Percentiles rank a stretch among this genome's conserved stretches.
Evolutionary conservation across 2,888 invertebrate genomes (phyloP).

Genomic region (Apoda limacodes): DNA sequence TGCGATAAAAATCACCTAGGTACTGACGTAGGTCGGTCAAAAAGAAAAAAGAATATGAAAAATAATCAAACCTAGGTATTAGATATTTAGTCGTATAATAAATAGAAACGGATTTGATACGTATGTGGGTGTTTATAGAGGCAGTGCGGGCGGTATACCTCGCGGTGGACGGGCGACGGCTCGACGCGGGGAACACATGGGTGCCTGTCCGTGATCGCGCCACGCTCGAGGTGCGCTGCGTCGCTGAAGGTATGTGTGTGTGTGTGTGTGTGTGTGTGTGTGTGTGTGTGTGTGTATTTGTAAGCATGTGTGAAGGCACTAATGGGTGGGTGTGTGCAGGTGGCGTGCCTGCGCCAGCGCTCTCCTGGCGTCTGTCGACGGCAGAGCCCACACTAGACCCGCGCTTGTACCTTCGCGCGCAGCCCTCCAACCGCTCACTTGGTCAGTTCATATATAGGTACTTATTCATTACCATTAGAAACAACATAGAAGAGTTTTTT

Average conservation of each 20-base stretch:
- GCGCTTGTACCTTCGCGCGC: constrained; percentile 63
- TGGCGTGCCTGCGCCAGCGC: constrained; percentile 73
- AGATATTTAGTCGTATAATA: too few species aligned
- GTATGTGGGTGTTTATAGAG: constrained; percentile 63
- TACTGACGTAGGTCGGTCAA: too few species aligned
- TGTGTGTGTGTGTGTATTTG: too few species aligned
- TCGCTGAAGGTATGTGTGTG: constrained; percentile 86
- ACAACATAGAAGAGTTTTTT: too few species aligned
- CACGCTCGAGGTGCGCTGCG: constrained; percentile 83
- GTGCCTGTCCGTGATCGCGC: constrained; percentile 89
- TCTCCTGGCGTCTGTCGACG: constrained; percentile 65
- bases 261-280: too few species aligned
- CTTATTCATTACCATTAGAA: too few species aligned
- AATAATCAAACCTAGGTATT: too few species aligned
- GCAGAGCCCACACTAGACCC: constrained; percentile 66
- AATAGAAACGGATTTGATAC: too few species aligned
- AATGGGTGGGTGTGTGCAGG: too few species aligned
- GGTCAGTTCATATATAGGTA: too few species aligned
- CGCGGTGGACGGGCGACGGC: constrained; percentile 85
- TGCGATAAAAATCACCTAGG: too few species aligned
- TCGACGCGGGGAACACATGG: constrained; percentile 89
- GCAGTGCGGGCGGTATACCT: constrained; percentile 87
- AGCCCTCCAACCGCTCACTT: constrained; percentile 60
- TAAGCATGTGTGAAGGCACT: not conserved
- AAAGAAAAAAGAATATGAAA: too few species aligned